A percentile compares a stretch with the other conserved stretches of the same genome.
These are phyloP conservation scores for Anolis apletophallus DNA, from an alignment of 2,797 vertebrate species.

Conservation along the genomic window DNA sequence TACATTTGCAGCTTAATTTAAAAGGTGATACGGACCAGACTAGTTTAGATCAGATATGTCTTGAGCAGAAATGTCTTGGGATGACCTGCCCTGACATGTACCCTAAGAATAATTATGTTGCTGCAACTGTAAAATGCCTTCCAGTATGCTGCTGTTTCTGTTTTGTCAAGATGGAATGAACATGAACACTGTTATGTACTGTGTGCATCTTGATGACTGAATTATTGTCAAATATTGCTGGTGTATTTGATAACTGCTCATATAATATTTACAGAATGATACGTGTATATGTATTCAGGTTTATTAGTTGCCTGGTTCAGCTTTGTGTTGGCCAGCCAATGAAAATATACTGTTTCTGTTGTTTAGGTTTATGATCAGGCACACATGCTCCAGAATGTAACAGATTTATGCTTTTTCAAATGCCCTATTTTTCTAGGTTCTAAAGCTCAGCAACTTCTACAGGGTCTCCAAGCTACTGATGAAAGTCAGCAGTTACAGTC, in stretches of 20 bases:
- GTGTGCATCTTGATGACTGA: background rate
- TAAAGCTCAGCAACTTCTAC: constrained; percentile 97
- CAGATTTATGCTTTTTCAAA: constrained; percentile 47
- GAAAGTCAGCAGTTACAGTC: constrained; percentile 99
- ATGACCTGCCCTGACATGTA: background rate
- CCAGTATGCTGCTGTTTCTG: background rate
- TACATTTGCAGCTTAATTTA: background rate
- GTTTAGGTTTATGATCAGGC: background rate
- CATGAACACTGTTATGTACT: background rate
- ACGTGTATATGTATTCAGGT: background rate
- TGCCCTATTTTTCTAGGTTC: constrained; percentile 83
- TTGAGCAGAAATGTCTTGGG: background rate
- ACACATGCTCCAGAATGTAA: constrained; percentile 16
- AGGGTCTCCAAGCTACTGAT: constrained; percentile 97
- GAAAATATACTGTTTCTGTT: background rate
- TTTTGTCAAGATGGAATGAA: background rate
- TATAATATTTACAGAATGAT: background rate
- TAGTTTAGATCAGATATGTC: background rate
- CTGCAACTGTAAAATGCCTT: background rate
- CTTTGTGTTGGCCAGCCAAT: background rate
- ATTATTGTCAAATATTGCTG: background rate
- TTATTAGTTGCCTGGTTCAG: background rate
- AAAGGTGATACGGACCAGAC: background rate
- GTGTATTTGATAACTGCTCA: background rate
- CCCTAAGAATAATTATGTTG: background rate